These are phyloP conservation scores for Aleadryas rufinucha DNA, from an alignment of 2,113 vertebrate species.

Conservation along the genomic window DNA sequence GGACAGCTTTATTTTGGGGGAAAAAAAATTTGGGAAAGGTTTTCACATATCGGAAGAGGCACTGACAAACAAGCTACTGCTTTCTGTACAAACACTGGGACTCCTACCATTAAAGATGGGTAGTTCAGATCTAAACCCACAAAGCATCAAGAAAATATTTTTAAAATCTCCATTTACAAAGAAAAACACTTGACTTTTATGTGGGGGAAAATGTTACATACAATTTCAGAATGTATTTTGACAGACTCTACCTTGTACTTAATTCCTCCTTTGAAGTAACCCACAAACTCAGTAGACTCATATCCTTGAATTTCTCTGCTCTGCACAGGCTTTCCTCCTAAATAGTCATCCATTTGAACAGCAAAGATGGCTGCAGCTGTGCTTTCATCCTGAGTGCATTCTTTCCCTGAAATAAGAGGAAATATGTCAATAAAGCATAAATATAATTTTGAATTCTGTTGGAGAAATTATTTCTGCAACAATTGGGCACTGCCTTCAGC, in stretches of 20 bases:
- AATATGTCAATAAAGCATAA: not conserved
- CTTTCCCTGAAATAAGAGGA: slow-evolving; percentile 75
- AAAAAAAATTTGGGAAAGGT: not conserved
- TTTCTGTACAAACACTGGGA: not conserved
- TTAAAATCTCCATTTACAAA: not conserved
- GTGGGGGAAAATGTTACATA: not conserved
- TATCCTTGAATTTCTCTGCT: slow-evolving; percentile 87
- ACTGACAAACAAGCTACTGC: not conserved
- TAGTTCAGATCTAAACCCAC: not conserved
- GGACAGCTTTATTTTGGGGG: not conserved
- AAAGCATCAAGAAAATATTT: not conserved
- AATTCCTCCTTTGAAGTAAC: slow-evolving; percentile 92
- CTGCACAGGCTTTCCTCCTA: slow-evolving; percentile 90
- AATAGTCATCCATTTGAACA: slow-evolving; percentile 89
- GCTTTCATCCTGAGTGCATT: slow-evolving; percentile 93
- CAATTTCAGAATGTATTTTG: not conserved
- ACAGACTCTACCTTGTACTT: slow-evolving; percentile 84
- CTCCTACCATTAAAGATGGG: not conserved
- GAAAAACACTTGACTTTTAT: not conserved
- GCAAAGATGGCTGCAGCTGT: slow-evolving; percentile 89
- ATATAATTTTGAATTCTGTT: not conserved
- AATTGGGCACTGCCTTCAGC: not conserved
- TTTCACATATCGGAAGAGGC: not conserved
- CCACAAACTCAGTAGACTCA: slow-evolving; percentile 86
- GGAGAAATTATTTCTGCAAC: not conserved